Percentiles rank a stretch among this genome's conserved stretches.
Evolutionary conservation across 2,888 invertebrate genomes (phyloP).

Genomic region (Sinhomidia bicolor): DNA sequence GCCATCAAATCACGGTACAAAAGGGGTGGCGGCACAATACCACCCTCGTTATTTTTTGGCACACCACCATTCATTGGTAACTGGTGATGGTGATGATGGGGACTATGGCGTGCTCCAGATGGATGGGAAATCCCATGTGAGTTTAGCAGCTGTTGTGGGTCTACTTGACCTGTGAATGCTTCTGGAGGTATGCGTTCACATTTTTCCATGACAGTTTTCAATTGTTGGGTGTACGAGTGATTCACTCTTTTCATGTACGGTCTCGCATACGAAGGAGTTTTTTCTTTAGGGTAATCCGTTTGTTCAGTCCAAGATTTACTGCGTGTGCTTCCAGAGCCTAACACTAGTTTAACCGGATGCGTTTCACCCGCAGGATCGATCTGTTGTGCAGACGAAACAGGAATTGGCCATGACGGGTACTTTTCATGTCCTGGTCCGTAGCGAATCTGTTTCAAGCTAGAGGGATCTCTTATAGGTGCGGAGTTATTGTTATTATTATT

Average conservation of each 20-base stretch:
- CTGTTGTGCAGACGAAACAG: conserved; percentile 83
- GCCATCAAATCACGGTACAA: conserved; percentile 82
- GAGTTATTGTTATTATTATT: conserved; percentile 60
- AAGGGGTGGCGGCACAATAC: conserved; percentile 79
- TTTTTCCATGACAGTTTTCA: conserved; percentile 88
- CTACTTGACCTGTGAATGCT: conserved; percentile 71
- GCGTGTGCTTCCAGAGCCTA: conserved; percentile 83
- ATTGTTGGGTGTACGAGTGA: conserved; percentile 85
- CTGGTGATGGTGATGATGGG: conserved; percentile 58
- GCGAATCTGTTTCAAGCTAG: conserved; percentile 86
- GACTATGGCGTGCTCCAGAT: conserved; percentile 23
- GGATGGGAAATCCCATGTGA: conserved; percentile 23
- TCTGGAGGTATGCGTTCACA: conserved; percentile 85
- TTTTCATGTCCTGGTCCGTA: conserved; percentile 89
- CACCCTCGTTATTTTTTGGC: conserved; percentile 59
- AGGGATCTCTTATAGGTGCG: conserved; percentile 86
- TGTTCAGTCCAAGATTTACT: conserved; percentile 89
- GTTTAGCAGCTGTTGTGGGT: conserved; percentile 52
- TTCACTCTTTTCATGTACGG: conserved; percentile 86
- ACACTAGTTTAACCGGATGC: conserved; percentile 57
- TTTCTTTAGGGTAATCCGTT: conserved; percentile 88
- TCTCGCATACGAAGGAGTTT: conserved; percentile 85
- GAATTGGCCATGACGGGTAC: conserved; percentile 89
- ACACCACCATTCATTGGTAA: conserved; percentile 45
- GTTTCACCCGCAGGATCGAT: conserved; percentile 82